These are phyloP conservation scores for Epinephelus fuscoguttatus DNA, from an alignment of 2,113 vertebrate genomes.

Conservation along the genomic window DNA sequence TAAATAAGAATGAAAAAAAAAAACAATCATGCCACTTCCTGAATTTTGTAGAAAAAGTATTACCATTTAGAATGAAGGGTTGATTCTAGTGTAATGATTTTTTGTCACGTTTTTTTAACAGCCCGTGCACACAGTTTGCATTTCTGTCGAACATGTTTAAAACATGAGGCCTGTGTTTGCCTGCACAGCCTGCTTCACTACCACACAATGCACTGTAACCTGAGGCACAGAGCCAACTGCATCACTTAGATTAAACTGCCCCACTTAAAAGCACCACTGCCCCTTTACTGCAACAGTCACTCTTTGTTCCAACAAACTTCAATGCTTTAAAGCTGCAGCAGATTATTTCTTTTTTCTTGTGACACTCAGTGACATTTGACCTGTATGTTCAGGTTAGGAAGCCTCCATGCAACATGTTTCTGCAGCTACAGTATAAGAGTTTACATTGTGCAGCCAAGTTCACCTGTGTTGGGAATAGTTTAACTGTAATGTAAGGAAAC, in stretches of 20 bases:
- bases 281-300: not conserved
- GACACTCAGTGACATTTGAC: not conserved
- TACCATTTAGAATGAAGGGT: too few relatives aligned
- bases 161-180: conserved; percentile 60
- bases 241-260: conserved; percentile 40
- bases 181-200: conserved; percentile 19
- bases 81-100: too few relatives aligned
- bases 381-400: not conserved
- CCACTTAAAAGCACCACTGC: not conserved
- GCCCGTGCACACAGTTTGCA: conserved; percentile 9
- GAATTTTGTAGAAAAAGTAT: not conserved
- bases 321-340: not conserved
- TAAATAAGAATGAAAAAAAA: too few relatives aligned
- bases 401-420: not conserved
- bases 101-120: not conserved
- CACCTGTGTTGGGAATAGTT: not conserved
- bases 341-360: not conserved
- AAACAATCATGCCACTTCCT: not conserved
- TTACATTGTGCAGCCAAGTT: not conserved
- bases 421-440: not conserved
- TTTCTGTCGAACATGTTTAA: conserved; percentile 59
- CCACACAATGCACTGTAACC: conserved; percentile 74
- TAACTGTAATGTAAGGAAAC: conserved; percentile 24
- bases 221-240: conserved; percentile 49
- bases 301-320: not conserved